Percentiles rank a stretch among this genome's conserved stretches.
Evolutionary conservation across 2,888 invertebrate species (phyloP).

Genomic region (Agapostemon virescens): DNA sequence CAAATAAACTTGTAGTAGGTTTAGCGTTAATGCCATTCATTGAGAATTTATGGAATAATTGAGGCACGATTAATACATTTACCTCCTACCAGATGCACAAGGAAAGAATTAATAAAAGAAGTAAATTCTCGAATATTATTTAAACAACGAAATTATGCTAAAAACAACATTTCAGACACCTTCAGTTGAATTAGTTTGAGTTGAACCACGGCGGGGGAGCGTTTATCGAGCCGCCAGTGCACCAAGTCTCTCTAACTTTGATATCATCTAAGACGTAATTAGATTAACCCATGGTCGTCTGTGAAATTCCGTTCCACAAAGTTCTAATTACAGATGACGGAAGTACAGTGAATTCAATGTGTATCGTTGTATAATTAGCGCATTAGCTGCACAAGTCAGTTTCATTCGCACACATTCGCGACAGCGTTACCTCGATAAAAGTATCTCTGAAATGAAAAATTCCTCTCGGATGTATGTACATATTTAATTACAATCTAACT

Average conservation of each 20-base stretch:
- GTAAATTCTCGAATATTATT: neutral
- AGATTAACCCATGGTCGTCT: slow-evolving; percentile 30
- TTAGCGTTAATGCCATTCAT: too few species aligned
- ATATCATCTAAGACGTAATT: slow-evolving; percentile 25
- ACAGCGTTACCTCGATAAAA: slow-evolving; percentile 43
- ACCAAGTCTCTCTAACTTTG: neutral
- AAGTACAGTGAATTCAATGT: slow-evolving; percentile 44
- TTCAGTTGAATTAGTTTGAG: neutral
- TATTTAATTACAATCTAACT: neutral
- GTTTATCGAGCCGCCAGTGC: neutral
- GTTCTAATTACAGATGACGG: slow-evolving; percentile 34
- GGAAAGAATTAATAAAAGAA: neutral
- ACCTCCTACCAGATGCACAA: too few species aligned
- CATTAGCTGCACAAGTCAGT: slow-evolving; percentile 38
- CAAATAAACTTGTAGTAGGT: too few species aligned
- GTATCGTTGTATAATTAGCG: slow-evolving; percentile 48
- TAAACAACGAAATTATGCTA: neutral
- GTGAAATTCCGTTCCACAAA: slow-evolving; percentile 32
- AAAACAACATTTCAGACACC: neutral
- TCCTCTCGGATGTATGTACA: slow-evolving; percentile 18
- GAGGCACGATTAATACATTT: neutral
- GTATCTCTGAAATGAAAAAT: slow-evolving; percentile 31
- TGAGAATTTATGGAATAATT: neutral
- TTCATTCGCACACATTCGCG: slow-evolving; percentile 30
- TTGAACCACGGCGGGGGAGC: neutral